phyloP scores from a whole-genome alignment of 2,797 vertebrate species.

The Hybognathus amarus region DNA sequence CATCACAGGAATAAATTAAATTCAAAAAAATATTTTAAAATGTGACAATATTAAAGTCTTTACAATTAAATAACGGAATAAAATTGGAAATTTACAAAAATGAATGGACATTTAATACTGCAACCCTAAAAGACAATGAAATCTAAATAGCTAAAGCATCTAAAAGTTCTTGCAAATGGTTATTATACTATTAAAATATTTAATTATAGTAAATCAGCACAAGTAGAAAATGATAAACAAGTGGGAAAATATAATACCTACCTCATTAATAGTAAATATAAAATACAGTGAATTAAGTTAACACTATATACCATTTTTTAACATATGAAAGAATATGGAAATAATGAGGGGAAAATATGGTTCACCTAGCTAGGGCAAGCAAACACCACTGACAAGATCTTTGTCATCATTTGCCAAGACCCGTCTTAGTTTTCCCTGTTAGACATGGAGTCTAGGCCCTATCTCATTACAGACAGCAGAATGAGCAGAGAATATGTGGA shows the following conservation, averaged over 20 bases:
- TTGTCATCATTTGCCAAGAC: background rate
- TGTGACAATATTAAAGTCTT: background rate
- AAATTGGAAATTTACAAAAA: background rate
- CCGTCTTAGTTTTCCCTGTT: background rate
- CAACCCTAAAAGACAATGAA: background rate
- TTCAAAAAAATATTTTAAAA: background rate
- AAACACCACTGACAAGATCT: background rate
- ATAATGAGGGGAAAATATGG: background rate
- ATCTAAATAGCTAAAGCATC: background rate
- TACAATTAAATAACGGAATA: background rate
- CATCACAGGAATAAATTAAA: background rate
- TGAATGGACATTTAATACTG: background rate
- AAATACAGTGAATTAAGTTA: background rate
- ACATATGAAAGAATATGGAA: background rate
- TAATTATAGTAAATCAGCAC: background rate
- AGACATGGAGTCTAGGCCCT: background rate
- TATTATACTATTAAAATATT: background rate
- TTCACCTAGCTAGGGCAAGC: background rate
- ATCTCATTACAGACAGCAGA: background rate
- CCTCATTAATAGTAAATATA: background rate
- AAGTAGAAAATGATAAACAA: background rate
- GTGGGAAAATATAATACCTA: background rate
- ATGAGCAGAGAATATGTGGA: conserved; percentile 20
- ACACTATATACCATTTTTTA: background rate
- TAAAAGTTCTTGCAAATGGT: background rate